Evolutionary conservation across 1,140 invertebrate genomes (phyloP).

Genomic region (Drosophila prosaltans): DNA sequence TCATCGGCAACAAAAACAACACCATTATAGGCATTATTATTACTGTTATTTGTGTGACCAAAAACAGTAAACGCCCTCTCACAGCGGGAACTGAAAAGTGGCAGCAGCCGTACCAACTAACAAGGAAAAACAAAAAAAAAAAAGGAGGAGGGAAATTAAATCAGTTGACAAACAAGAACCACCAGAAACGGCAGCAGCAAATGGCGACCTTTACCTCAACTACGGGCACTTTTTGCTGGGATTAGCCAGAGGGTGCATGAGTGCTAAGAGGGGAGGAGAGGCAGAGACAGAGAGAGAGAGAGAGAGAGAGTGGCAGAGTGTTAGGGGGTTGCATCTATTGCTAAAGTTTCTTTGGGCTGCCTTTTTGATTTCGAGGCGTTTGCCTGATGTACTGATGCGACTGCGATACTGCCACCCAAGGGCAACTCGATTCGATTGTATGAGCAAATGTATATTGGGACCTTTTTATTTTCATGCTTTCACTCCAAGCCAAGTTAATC

Average conservation of each 20-base stretch:
- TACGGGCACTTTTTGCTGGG: slow-evolving; percentile 25
- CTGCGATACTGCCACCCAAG: slow-evolving; percentile 76
- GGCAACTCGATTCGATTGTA: slow-evolving; percentile 27
- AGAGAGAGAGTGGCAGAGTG: neutral
- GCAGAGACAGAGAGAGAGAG: neutral
- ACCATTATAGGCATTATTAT: slow-evolving; percentile 29
- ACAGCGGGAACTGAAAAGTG: slow-evolving; percentile 53
- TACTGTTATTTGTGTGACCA: slow-evolving; percentile 68
- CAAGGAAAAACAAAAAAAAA: slow-evolving; percentile 1
- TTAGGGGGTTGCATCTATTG: slow-evolving; percentile 35
- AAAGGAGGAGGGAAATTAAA: slow-evolving; percentile 71
- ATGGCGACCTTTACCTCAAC: slow-evolving; percentile 14
- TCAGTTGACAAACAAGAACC: slow-evolving; percentile 74
- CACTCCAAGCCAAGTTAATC: slow-evolving; percentile 74
- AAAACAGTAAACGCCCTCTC: slow-evolving; percentile 72
- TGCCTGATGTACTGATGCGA: slow-evolving; percentile 71
- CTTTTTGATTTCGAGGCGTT: slow-evolving; percentile 83
- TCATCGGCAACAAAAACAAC: slow-evolving; percentile 17
- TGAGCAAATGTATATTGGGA: slow-evolving; percentile 31
- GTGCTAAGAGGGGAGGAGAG: neutral
- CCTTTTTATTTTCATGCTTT: slow-evolving; percentile 58
- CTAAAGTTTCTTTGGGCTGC: slow-evolving; percentile 42
- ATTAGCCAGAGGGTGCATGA: slow-evolving; percentile 51
- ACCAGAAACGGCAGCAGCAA: slow-evolving; percentile 30
- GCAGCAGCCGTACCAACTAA: slow-evolving; percentile 21